These are phyloP conservation scores for Acheta domesticus DNA, from an alignment of 2,888 invertebrate genomes.

Conservation along the genomic window DNA sequence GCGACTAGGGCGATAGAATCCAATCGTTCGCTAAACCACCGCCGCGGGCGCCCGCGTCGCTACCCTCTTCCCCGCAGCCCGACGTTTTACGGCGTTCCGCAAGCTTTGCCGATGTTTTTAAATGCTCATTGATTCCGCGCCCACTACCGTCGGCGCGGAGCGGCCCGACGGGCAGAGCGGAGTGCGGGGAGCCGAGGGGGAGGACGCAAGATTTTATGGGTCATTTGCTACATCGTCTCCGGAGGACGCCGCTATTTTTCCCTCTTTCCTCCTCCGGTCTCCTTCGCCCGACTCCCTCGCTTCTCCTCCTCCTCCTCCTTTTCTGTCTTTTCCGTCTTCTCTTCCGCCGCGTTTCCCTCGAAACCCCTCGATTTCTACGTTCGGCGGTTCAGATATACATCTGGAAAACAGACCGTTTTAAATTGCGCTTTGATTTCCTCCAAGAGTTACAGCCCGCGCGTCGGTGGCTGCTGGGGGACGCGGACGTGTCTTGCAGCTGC, in stretches of 20 bases:
- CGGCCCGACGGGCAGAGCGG: too few species aligned
- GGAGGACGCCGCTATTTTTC: background rate
- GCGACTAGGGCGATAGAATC: background rate
- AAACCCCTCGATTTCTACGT: background rate
- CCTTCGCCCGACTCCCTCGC: slow-evolving; percentile 22
- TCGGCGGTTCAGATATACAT: background rate
- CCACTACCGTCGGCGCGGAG: too few species aligned
- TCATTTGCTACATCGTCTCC: slow-evolving; percentile 28
- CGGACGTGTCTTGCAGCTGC: background rate
- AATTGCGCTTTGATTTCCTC: slow-evolving; percentile 8
- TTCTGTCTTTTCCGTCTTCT: background rate
- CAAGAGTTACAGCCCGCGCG: background rate
- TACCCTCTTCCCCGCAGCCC: background rate
- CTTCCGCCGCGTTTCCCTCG: background rate
- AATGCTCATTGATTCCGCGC: slow-evolving; percentile 29
- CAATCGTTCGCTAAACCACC: slow-evolving; percentile 9
- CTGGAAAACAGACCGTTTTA: slow-evolving; percentile 9
- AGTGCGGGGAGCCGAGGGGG: background rate
- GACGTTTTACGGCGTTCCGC: background rate
- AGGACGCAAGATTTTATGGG: slow-evolving; percentile 29
- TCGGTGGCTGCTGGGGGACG: background rate
- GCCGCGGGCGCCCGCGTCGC: background rate
- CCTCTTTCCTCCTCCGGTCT: slow-evolving; percentile 12
- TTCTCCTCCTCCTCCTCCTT: background rate
- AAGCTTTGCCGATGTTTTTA: slow-evolving; percentile 27